Percentiles rank a stretch among this genome's conserved stretches.
Evolutionary conservation across 2,888 invertebrate genomes (phyloP).

Genomic region (Eledona agricola): DNA sequence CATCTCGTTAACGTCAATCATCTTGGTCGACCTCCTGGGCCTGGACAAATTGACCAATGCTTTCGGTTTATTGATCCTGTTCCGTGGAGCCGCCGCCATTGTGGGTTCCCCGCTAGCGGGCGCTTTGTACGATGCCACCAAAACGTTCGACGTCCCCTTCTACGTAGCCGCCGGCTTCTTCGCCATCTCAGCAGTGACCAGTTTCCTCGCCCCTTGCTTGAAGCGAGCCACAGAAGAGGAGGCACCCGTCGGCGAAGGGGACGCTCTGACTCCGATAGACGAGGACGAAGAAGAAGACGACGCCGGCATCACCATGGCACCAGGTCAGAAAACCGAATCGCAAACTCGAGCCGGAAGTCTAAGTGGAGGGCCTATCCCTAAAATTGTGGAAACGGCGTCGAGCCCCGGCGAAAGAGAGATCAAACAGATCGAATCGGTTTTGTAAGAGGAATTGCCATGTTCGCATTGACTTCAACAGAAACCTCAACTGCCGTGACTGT

Average conservation of each 20-base stretch:
- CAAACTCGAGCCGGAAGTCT: neutral
- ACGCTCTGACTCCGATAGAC: slow-evolving; percentile 83
- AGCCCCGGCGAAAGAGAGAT: slow-evolving; percentile 68
- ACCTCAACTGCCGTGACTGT: too few relatives aligned
- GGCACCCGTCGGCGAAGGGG: slow-evolving; percentile 59
- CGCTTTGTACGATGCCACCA: slow-evolving; percentile 87
- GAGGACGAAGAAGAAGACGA: slow-evolving; percentile 79
- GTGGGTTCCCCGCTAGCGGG: slow-evolving; percentile 87
- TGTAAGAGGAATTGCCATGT: slow-evolving; percentile 64
- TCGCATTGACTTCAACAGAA: too few relatives aligned
- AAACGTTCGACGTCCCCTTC: slow-evolving; percentile 88
- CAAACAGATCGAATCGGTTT: slow-evolving; percentile 78
- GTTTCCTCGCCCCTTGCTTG: slow-evolving; percentile 79
- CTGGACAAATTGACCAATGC: slow-evolving; percentile 96
- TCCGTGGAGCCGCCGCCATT: slow-evolving; percentile 94
- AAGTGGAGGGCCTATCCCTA: slow-evolving; percentile 68
- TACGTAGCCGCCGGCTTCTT: slow-evolving; percentile 92
- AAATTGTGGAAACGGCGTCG: slow-evolving; percentile 81
- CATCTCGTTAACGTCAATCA: slow-evolving; percentile 97
- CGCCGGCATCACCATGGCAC: slow-evolving; percentile 74
- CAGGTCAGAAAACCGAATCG: slow-evolving; percentile 40
- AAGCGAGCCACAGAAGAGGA: slow-evolving; percentile 66
- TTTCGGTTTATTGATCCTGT: slow-evolving; percentile 93
- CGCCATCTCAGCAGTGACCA: slow-evolving; percentile 82
- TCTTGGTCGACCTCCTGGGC: slow-evolving; percentile 94